These are phyloP conservation scores for Sibirionetta formosa DNA, from an alignment of 2,797 vertebrate genomes.

Conservation along the genomic window DNA sequence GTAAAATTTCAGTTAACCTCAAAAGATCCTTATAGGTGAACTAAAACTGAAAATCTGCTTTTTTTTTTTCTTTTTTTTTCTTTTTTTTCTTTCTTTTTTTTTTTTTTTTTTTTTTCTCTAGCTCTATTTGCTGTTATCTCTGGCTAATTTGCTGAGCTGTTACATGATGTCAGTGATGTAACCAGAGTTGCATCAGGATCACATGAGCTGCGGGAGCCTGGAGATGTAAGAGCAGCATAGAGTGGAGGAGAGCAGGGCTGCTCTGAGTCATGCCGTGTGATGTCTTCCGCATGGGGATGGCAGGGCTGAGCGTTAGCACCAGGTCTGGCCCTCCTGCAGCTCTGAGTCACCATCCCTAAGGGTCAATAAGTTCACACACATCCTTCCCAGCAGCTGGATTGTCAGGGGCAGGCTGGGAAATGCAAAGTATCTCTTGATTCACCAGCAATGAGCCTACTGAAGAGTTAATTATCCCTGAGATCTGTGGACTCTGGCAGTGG, in stretches of 20 bases:
- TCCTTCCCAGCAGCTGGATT: not conserved
- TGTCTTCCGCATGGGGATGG: not conserved
- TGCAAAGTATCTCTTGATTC: not conserved
- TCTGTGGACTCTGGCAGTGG: not conserved
- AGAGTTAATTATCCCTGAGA: not conserved
- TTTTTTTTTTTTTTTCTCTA: not conserved
- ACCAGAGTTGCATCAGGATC: constrained; percentile 29
- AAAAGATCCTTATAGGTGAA: not conserved
- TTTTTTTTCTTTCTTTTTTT: not conserved
- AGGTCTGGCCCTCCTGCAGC: not conserved
- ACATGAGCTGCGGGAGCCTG: not conserved
- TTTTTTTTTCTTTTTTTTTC: constrained; percentile 1
- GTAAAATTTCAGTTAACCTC: not conserved
- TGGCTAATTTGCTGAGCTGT: not conserved
- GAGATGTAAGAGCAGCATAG: not conserved
- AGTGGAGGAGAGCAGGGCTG: not conserved
- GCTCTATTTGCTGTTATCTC: not conserved
- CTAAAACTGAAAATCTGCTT: not conserved
- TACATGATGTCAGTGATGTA: constrained; percentile 38
- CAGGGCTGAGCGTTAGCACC: not conserved
- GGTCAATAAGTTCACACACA: not conserved
- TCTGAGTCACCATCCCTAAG: not conserved
- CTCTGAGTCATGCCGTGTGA: not conserved
- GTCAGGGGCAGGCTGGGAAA: not conserved
- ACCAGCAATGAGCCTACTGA: fast-evolving